Base-by-base conservation (phyloP, 2,113 vertebrate species). In the Stegastes partitus region DNA sequence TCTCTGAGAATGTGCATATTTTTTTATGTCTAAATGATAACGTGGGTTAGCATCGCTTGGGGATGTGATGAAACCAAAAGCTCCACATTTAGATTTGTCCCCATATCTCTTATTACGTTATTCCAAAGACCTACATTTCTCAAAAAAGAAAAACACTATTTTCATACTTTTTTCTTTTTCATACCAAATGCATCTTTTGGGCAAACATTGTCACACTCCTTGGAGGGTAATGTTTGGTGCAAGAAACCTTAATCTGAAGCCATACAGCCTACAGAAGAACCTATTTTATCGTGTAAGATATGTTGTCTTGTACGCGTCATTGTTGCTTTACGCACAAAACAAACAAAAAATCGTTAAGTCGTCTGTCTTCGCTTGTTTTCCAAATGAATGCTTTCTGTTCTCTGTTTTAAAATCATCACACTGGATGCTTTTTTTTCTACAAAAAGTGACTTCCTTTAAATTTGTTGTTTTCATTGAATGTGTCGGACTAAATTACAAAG, bases 251-350 rank as follows among this genome's bases (percentile, higher is more conserved):
- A 53, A 76, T 79, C 76, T 77, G 56, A 89, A 89, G 86, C 89
- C 83, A 87, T 92, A 76, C n/a, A 83, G 85, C 83, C 87, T 83
- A 14, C 72, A 65, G 68, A 85, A 87, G 69, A 82, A 86, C 55
- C n/a, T 77, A 3, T 65, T 21, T 68, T 19, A 56, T 70, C 57
- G 11, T 69, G 0, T 74, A 44, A n/a, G 31, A 15, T 2, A 15
- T 37, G 14, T 57, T 39, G 2, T 72, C 15, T 28, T n/a, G 16
- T 26, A 49, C 18, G 39, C 25, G 21, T 74, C 37, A 22, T 55
- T 4, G 82, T 69, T 55, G 69, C 59, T 67, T 21, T 3, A 50
- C 4, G 23, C 42, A 21, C 47, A 12, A 59, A 74, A 37, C 15
- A 51, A 77, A 58, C 31, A 68, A 55, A 25, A 23, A 58, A 59